Conservation (phyloP, 2,888 invertebrate genomes). For the Ceratothoa steindachneri region DNA sequence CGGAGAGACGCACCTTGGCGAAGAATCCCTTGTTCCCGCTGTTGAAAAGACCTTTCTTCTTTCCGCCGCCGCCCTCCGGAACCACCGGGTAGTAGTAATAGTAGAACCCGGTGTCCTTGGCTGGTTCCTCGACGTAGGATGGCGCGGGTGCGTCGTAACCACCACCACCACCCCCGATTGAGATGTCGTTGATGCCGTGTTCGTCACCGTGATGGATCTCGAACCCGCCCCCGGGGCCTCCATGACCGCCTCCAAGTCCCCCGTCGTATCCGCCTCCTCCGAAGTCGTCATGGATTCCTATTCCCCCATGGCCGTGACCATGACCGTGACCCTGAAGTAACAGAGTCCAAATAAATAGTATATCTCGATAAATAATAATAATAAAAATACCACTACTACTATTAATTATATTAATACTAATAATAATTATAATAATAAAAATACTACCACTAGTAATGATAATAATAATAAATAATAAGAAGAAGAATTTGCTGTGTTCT, state of each 20-base stretch:
- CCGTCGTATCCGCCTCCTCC: not conserved
- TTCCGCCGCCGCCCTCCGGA: slow-evolving; percentile 7
- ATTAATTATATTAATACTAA: too few relatives aligned
- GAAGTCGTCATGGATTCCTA: not conserved
- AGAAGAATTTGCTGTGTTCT: too few relatives aligned
- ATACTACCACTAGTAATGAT: too few relatives aligned
- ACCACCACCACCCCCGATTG: slow-evolving; percentile 10
- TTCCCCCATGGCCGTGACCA: not conserved
- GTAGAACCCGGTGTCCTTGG: slow-evolving; percentile 33
- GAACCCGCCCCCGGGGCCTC: not conserved
- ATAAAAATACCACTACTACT: too few relatives aligned
- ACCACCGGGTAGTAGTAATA: slow-evolving; percentile 43
- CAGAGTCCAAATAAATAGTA: too few relatives aligned
- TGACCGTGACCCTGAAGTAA: too few relatives aligned
- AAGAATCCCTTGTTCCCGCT: slow-evolving; percentile 19
- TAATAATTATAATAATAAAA: too few relatives aligned
- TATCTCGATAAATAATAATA: too few relatives aligned
- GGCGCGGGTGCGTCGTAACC: not conserved
- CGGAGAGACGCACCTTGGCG: not conserved
- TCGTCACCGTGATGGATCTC: not conserved
- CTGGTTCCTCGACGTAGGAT: slow-evolving; percentile 5
- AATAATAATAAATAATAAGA: too few relatives aligned
- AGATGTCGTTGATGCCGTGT: not conserved
- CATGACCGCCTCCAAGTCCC: not conserved
- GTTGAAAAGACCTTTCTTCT: not conserved